Base-by-base conservation (phyloP, 2,113 vertebrate species). In the Hippocampus abdominalis region DNA sequence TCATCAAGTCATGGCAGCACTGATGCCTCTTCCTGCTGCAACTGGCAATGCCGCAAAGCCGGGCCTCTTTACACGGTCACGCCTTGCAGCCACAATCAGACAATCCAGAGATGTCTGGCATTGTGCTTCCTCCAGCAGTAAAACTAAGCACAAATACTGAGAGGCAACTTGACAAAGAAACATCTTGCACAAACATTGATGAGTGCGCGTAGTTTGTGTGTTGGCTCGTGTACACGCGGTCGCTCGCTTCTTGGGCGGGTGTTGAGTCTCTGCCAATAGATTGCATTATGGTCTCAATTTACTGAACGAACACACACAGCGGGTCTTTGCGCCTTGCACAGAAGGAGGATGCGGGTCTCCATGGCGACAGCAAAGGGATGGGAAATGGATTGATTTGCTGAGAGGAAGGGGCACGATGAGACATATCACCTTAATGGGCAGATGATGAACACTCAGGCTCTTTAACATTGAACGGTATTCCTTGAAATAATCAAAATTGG, bases 281-380 rank as follows among this genome's bases (percentile, higher is more conserved):
- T 84, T 78, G 73, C 84, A 85, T 87, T 86, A 83, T 75, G 78
- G 84, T 77, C 84, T 88, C 81, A 84, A 85, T 86, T 87, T 88
- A 84, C 85, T 81, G 81, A 84, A 84, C 73, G 71, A 88, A 88
- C 85, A 85, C 79, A 81, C 81, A 85, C 76, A 74, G 81, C 63
- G 49, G 83, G 84, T 71, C 69, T 82, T 82, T 87, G 81, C 80
- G 78, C 71, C 68, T 76, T 68, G 76, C 69, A 73, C 78, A 78
- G 71, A 71, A 80, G 82, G 77, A 73, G 79, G 80, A 84, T 68
- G 64, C 77, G 56, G 69, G 81, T 89, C 87, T 89, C 87, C 84
- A 87, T 87, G 87, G 89, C 83, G 86, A 88, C 87, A 67, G 77
- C 72, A 49, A 66, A 75, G 60, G 77, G 65, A 78, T 72, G 78